A percentile compares a stretch with the other conserved stretches of the same genome.
phyloP scores from a whole-genome alignment of 2,797 vertebrate species.

The Myioborus melanocephalus region DNA sequence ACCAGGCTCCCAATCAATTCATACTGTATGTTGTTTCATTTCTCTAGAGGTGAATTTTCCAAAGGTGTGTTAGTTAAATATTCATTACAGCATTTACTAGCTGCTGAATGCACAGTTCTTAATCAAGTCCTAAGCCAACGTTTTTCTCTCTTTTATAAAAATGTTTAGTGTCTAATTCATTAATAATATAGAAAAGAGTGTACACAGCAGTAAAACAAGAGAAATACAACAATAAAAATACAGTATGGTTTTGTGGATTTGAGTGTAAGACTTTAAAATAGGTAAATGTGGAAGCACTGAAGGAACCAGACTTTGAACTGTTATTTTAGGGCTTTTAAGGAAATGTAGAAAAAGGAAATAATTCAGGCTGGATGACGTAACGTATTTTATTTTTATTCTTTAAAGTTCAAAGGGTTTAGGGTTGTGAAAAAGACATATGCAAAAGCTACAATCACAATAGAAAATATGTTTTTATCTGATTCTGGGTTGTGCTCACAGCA shows the following conservation, averaged over 20 bases:
- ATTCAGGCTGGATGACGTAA: conserved; percentile 65
- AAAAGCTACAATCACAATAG: conserved; percentile 10
- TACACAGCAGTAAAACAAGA: background rate
- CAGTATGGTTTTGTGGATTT: background rate
- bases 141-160: background rate
- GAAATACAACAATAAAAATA: background rate
- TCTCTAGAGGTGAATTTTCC: background rate
- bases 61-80: background rate
- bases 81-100: background rate
- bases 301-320: conserved; percentile 55
- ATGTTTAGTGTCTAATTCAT: background rate
- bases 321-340: conserved; percentile 71
- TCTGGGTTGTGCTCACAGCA: background rate
- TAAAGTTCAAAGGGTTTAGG: conserved; percentile 72
- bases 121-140: background rate
- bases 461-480: background rate
- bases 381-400: conserved; percentile 79
- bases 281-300: conserved; percentile 8
- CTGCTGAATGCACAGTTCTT: background rate
- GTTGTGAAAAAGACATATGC: conserved; percentile 70
- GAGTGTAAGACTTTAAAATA: background rate
- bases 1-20: background rate
- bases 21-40: background rate
- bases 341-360: conserved; percentile 76
- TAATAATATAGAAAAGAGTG: background rate